Base-by-base conservation (phyloP, 2,888 invertebrate genomes). In the Diploptera punctata region DNA sequence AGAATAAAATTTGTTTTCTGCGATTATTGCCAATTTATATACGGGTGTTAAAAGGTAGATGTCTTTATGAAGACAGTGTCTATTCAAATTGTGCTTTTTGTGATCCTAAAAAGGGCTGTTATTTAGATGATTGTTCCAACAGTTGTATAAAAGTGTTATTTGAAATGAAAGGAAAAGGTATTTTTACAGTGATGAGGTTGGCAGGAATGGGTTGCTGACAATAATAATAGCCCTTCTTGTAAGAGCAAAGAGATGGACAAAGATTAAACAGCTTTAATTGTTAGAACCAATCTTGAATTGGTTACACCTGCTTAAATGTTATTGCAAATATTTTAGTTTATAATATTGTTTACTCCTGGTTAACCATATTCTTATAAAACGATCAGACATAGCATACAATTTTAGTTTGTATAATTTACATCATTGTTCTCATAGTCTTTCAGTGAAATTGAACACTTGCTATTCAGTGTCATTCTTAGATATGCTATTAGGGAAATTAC, bases 1-100 rank as follows among this genome's bases (percentile, higher is more conserved):
- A 24, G 54, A 10, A 10, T n/a, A 47, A 38, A 61, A 26, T 13
- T 61, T 38, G 21, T 61, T 38, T 38, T 38, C 3, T 61, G 29
- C 31, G 43, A 18, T 43, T 60, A 21, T 70, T 70, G 61, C 70
- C 70, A 61, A 70, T 61, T 61, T 60, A 70, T 61, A 70, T 70
- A 70, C 70, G 70, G 70, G 70, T 70, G 70, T 47, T 44, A n/a
- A n/a, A 65, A 44, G 47, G 65, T 65, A 65, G 65, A 21, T 47
- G 26, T 65, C 47, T 26, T 9, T 26, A n/a, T 61, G 33, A 38
- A 65, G 31, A 31, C 31, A 7, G 31, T 31, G 31, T 60, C 60
- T 60, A 24, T 60, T 60, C 31, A 60, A 13, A 60, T 54, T 21
- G 18, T 54, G 33, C 54, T 54, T 69, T 61, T 31, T 70, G 29